These are phyloP conservation scores for Hedychridium roseum DNA, from an alignment of 2,888 invertebrate species.

Conservation along the genomic window DNA sequence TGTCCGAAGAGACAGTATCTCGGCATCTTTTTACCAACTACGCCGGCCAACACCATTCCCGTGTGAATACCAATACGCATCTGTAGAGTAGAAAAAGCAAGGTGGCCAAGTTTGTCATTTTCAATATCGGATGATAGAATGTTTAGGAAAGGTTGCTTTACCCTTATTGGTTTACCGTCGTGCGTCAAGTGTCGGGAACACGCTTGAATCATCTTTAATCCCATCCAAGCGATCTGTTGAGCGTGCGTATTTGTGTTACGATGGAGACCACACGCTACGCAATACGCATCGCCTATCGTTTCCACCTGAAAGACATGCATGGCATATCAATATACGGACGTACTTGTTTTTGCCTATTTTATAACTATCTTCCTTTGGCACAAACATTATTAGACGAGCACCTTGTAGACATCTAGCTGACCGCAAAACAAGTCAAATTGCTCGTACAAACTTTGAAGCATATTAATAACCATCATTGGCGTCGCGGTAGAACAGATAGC, in stretches of 20 bases:
- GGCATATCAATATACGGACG: too few relatives aligned
- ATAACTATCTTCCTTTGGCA: not conserved
- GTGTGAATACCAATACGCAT: constrained; percentile 96
- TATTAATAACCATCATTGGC: constrained; percentile 94
- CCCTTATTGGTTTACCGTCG: constrained; percentile 90
- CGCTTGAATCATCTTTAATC: constrained; percentile 90
- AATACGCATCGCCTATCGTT: constrained; percentile 96
- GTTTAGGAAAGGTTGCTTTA: constrained; percentile 56
- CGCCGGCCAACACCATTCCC: constrained; percentile 91
- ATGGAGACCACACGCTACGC: constrained; percentile 93
- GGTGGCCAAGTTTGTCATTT: constrained; percentile 12
- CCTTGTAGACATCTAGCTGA: constrained; percentile 94
- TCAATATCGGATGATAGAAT: constrained; percentile 8
- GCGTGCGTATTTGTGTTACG: constrained; percentile 87
- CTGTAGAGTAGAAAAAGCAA: constrained; percentile 64
- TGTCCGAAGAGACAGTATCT: constrained; percentile 95
- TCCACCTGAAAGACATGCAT: constrained; percentile 91
- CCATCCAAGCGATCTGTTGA: constrained; percentile 97
- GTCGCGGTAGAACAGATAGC: constrained; percentile 95
- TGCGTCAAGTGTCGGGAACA: constrained; percentile 89
- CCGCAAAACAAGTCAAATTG: constrained; percentile 93
- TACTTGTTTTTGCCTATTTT: not conserved
- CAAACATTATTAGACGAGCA: constrained; percentile 46
- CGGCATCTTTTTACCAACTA: constrained; percentile 93
- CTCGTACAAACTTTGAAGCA: constrained; percentile 92